Percentiles rank a stretch among this genome's conserved stretches.
These are phyloP conservation scores for Cichladusa arquata DNA, from an alignment of 2,113 vertebrate genomes.

Conservation along the genomic window DNA sequence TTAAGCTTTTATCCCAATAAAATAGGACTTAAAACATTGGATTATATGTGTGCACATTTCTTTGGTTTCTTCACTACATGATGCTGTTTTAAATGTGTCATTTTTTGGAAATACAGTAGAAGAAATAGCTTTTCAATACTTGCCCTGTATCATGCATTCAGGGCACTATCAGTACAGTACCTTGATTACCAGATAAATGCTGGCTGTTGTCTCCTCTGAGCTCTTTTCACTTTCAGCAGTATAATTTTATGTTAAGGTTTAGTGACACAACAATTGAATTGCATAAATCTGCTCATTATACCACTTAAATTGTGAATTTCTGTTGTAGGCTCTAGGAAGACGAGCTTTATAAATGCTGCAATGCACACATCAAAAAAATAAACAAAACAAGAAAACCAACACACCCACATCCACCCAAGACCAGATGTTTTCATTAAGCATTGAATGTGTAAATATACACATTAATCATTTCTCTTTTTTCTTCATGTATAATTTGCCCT, in stretches of 20 bases:
- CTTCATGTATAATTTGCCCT: background rate
- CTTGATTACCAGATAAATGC: constrained; percentile 59
- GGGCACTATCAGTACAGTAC: background rate
- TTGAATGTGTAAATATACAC: constrained; percentile 8
- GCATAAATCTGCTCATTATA: constrained; percentile 64
- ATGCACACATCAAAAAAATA: background rate
- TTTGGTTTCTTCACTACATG: background rate
- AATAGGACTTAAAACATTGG: background rate
- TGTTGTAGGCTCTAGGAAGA: background rate
- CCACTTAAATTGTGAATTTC: constrained; percentile 60
- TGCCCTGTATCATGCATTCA: background rate
- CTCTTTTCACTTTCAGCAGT: constrained; percentile 33
- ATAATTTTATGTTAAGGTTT: constrained; percentile 70
- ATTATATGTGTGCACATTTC: background rate
- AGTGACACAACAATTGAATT: constrained; percentile 54
- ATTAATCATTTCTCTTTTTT: constrained; percentile 25
- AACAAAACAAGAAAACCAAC: background rate
- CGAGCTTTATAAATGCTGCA: background rate
- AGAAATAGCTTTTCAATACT: background rate
- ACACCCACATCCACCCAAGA: background rate
- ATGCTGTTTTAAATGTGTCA: background rate
- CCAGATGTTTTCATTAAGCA: constrained; percentile 58
- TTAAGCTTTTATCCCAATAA: background rate
- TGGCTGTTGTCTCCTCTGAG: constrained; percentile 37
- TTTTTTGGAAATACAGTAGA: background rate